Percentiles rank a stretch among this genome's conserved stretches.
phyloP scores from a whole-genome alignment of 2,797 vertebrate species.

The Heterohyrax brucei region DNA sequence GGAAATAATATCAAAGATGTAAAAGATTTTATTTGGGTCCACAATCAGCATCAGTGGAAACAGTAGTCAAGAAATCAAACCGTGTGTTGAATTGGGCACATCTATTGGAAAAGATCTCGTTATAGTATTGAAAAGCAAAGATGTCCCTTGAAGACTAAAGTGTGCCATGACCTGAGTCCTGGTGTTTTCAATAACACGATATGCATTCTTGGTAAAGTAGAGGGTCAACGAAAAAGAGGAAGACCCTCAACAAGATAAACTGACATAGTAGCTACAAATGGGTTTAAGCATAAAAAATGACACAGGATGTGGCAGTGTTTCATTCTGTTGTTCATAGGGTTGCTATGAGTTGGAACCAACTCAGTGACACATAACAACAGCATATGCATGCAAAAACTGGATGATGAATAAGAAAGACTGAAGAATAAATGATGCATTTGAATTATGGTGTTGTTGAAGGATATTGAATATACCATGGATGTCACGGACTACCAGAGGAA shows the following conservation, averaged over 20 bases:
- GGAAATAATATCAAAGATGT: background rate
- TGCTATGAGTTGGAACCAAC: no score
- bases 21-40: background rate
- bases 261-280: no score
- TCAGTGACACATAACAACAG: no score
- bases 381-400: background rate
- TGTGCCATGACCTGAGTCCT: background rate
- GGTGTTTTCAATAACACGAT: background rate
- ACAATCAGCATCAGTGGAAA: background rate
- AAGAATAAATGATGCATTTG: background rate
- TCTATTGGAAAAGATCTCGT: background rate
- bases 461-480: background rate
- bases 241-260: no score
- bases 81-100: background rate
- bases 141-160: background rate
- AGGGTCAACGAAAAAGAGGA: no score
- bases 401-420: background rate
- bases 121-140: background rate
- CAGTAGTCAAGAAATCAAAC: background rate
- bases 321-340: no score
- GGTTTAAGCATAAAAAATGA: no score
- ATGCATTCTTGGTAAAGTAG: background rate
- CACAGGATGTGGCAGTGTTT: no score
- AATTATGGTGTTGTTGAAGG: background rate
- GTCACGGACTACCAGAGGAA: background rate